Evolutionary conservation across 2,888 invertebrate genomes (phyloP).

Genomic region (Chymomyza procnemis): DNA sequence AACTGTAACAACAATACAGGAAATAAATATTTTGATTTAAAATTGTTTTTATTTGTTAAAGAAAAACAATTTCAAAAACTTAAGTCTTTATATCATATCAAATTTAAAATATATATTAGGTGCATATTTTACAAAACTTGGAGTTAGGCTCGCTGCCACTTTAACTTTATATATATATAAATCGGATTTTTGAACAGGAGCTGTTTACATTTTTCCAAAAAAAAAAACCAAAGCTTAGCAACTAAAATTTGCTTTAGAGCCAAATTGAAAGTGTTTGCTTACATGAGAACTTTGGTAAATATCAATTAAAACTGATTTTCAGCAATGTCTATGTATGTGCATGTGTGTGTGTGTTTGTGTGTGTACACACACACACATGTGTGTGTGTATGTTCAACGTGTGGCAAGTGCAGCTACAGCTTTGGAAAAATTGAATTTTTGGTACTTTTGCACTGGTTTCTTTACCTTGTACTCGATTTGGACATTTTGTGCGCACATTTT

Average conservation of each 20-base stretch:
- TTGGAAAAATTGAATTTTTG: conserved; percentile 22
- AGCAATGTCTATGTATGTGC: too few relatives aligned
- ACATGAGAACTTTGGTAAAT: conserved; percentile 68
- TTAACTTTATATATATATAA: not conserved
- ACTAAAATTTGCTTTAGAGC: conserved; percentile 47
- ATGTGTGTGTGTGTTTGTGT: conserved; percentile 1
- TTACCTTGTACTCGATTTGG: conserved; percentile 23
- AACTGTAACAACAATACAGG: not conserved
- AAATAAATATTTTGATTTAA: not conserved
- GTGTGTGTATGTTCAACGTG: conserved; percentile 15
- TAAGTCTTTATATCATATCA: not conserved
- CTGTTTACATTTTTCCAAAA: not conserved
- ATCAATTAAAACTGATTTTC: conserved; percentile 70
- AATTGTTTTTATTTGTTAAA: not conserved
- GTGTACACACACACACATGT: not conserved
- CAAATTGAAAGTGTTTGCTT: conserved; percentile 64
- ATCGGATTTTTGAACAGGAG: not conserved
- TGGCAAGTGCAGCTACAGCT: conserved; percentile 10
- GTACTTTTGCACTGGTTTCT: conserved; percentile 15
- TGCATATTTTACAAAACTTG: not conserved
- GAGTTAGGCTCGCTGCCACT: not conserved
- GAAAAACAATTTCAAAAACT: not conserved
- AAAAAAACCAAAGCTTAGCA: conserved; percentile 1
- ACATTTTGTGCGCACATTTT: conserved; percentile 1
- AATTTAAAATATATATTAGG: not conserved